These are phyloP conservation scores for Osedax fenrisi DNA, from an alignment of 2,888 invertebrate species.

Conservation along the genomic window DNA sequence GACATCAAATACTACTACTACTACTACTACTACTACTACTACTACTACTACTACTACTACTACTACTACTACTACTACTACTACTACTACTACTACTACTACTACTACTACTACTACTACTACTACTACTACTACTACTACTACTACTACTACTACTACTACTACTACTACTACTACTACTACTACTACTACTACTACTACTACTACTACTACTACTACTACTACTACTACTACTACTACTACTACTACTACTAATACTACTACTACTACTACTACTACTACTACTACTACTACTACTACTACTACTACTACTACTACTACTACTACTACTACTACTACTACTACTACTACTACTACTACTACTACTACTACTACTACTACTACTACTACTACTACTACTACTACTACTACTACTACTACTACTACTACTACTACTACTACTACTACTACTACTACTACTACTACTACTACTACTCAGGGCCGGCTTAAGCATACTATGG, in stretches of 20 bases:
- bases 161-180: conserved; percentile 24
- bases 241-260: conserved; percentile 27
- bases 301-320: conserved; percentile 27
- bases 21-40: conserved; percentile 23
- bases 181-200: conserved; percentile 23
- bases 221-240: conserved; percentile 24
- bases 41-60: conserved; percentile 16
- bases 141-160: conserved; percentile 25
- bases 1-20: conserved; percentile 21
- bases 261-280: conserved; percentile 28
- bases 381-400: conserved; percentile 24
- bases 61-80: conserved; percentile 25
- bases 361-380: conserved; percentile 26
- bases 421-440: conserved; percentile 21
- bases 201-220: conserved; percentile 23
- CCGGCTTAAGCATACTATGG: too few species aligned
- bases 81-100: conserved; percentile 24
- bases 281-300: conserved; percentile 27
- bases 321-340: conserved; percentile 28
- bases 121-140: conserved; percentile 27
- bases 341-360: conserved; percentile 26
- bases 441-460: conserved; percentile 27
- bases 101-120: conserved; percentile 26
- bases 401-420: conserved; percentile 18
- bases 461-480: conserved; percentile 25